phyloP scores from a whole-genome alignment of 2,888 invertebrate species.

The Bombylius major region DNA sequence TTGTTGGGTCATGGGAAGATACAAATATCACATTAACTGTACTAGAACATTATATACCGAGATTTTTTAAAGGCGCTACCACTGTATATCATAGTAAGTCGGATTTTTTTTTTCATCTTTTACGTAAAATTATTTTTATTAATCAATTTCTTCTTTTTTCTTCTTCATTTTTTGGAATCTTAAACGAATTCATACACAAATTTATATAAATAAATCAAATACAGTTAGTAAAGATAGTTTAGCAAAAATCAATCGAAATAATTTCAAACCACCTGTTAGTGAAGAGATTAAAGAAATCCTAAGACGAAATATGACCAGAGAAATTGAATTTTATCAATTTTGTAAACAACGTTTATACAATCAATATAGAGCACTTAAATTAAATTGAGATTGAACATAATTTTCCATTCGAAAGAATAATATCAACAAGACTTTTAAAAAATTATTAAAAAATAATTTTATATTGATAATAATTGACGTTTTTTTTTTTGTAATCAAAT shows the following conservation, averaged over 20 bases:
- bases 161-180: slow-evolving; percentile 51
- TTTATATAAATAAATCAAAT: too few relatives aligned
- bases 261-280: slow-evolving; percentile 60
- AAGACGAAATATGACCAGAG: slow-evolving; percentile 71
- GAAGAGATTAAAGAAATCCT: slow-evolving; percentile 72
- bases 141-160: slow-evolving; percentile 4
- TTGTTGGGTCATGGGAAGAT: slow-evolving; percentile 79
- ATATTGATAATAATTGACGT: too few relatives aligned
- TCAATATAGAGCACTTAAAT: slow-evolving; percentile 36
- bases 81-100: slow-evolving; percentile 61
- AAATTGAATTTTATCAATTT: slow-evolving; percentile 83
- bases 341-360: slow-evolving; percentile 70
- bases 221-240: slow-evolving; percentile 33
- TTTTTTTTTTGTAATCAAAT: too few relatives aligned
- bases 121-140: neutral
- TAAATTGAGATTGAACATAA: too few relatives aligned
- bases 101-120: slow-evolving; percentile 2
- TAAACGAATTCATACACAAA: slow-evolving; percentile 31
- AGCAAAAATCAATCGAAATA: slow-evolving; percentile 70
- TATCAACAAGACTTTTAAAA: too few relatives aligned
- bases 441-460: too few relatives aligned
- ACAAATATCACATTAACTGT: slow-evolving; percentile 73
- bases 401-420: too few relatives aligned
- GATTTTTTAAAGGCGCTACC: slow-evolving; percentile 67
- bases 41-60: slow-evolving; percentile 69